A percentile compares a stretch with the other conserved stretches of the same genome.
Conservation (phyloP, 2,797 vertebrate genomes). For the Acridotheres tristis region DNA sequence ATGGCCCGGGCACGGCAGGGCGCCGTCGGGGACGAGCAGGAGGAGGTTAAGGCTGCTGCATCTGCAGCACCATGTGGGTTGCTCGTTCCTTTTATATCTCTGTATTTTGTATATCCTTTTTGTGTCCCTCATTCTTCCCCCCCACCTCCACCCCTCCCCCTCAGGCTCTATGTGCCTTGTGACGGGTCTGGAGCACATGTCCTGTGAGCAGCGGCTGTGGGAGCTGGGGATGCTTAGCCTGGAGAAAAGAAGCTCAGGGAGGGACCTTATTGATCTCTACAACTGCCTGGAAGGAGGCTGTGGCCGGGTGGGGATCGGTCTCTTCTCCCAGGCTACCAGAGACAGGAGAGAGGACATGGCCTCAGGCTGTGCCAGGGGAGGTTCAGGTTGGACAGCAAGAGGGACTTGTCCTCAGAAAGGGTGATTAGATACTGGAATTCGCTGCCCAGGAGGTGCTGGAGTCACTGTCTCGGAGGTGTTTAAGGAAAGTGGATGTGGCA, state of each 20-base stretch:
- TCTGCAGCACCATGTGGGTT: not conserved
- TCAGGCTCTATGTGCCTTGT: not conserved
- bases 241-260: not conserved
- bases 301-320: not conserved
- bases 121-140: not conserved
- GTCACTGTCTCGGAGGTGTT: not conserved
- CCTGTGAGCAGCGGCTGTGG: not conserved
- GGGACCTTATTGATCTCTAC: too few relatives aligned
- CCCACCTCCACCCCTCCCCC: not conserved
- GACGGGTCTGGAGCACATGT: not conserved
- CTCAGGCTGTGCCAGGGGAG: not conserved
- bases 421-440: not conserved
- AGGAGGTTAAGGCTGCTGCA: not conserved
- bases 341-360: not conserved
- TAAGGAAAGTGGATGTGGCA: not conserved
- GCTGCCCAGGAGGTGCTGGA: not conserved
- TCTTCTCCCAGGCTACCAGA: not conserved
- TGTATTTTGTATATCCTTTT: accelerated
- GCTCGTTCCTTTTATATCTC: not conserved
- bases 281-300: not conserved
- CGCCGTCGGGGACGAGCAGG: not conserved
- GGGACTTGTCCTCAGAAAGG: not conserved
- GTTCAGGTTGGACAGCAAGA: not conserved
- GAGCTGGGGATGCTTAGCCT: not conserved
- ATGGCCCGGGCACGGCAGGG: not conserved